Evolutionary conservation across 2,113 vertebrate species (phyloP).

Genomic region (Microtus oregoni): DNA sequence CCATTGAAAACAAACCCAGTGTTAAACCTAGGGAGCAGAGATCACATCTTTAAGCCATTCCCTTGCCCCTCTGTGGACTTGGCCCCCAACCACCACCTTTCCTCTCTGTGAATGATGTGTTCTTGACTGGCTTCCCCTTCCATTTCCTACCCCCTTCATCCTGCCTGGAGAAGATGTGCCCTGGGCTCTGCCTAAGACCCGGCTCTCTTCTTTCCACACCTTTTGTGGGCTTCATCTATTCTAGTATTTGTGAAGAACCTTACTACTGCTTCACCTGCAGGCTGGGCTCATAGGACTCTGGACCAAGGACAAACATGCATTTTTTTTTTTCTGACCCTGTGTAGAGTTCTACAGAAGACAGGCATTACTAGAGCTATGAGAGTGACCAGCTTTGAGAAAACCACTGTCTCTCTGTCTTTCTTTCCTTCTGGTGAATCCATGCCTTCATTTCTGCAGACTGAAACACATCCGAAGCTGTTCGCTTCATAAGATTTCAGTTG

Average conservation of each 20-base stretch:
- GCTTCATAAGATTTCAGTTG: not conserved
- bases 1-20: not conserved
- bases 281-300: not conserved
- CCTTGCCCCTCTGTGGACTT: not conserved
- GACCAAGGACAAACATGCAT: not conserved
- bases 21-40: not conserved
- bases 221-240: not conserved
- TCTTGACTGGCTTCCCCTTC: not conserved
- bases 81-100: not conserved
- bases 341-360: not conserved
- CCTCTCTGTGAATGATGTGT: not conserved
- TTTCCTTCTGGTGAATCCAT: conserved; percentile 2
- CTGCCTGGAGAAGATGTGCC: not conserved
- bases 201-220: not conserved
- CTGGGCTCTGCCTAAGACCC: not conserved
- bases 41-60: not conserved
- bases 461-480: not conserved
- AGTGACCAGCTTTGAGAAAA: conserved; percentile 18
- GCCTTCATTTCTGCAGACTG: conserved; percentile 22
- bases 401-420: not conserved
- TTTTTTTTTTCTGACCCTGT: not conserved
- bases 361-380: not conserved
- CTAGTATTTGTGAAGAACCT: not conserved
- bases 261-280: not conserved
- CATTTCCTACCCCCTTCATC: not conserved